A percentile compares a stretch with the other conserved stretches of the same genome.
Evolutionary conservation across 2,797 vertebrate species (phyloP).

Genomic region (Natrix natrix): DNA sequence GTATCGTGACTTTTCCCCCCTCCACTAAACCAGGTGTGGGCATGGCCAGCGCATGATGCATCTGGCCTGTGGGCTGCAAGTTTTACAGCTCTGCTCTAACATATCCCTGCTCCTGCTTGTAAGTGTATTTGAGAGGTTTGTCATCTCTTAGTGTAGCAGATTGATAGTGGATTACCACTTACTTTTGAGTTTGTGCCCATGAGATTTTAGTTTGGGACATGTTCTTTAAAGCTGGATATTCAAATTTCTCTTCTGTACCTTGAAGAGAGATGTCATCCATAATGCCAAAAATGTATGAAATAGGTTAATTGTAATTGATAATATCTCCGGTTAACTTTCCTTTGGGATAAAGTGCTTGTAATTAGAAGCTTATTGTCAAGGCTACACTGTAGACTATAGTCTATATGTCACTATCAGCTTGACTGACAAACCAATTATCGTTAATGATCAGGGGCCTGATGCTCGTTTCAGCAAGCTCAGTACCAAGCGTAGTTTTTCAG

Average conservation of each 20-base stretch:
- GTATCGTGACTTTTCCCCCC: too few relatives aligned
- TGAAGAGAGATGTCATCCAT: not conserved
- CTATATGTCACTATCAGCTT: not conserved
- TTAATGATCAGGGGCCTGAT: not conserved
- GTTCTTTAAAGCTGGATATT: not conserved
- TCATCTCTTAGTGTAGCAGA: not conserved
- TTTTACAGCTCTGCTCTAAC: not conserved
- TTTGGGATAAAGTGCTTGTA: not conserved
- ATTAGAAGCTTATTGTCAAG: not conserved
- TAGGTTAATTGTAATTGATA: not conserved
- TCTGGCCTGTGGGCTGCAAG: too few relatives aligned
- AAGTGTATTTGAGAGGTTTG: not conserved
- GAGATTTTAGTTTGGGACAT: not conserved
- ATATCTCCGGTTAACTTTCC: not conserved
- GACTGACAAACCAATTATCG: not conserved
- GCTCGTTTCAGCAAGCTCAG: not conserved
- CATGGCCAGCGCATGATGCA: too few relatives aligned
- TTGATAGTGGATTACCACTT: not conserved
- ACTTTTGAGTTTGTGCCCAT: not conserved
- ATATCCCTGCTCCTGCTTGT: not conserved
- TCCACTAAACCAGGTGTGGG: too few relatives aligned
- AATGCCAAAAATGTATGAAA: not conserved
- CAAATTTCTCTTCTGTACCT: not conserved
- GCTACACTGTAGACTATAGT: not conserved
- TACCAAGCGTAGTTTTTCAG: not conserved